phyloP scores from a whole-genome alignment of 2,888 invertebrate species.

The Lumbricus terrestris region DNA sequence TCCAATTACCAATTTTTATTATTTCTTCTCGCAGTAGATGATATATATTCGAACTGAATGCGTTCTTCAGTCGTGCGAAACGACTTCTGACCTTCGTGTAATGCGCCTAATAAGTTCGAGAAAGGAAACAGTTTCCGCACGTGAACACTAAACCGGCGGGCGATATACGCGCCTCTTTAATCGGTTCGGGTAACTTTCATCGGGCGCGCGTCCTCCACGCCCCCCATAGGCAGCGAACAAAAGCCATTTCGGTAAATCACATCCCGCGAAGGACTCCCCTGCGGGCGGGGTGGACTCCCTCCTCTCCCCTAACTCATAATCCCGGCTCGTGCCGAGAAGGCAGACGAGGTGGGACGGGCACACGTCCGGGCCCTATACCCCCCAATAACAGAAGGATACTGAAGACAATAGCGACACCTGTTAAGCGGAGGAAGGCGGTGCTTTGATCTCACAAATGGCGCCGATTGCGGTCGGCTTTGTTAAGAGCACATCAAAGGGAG shows the following conservation, averaged over 20 bases:
- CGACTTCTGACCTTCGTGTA: not conserved
- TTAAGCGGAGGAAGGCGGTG: conserved; percentile 3
- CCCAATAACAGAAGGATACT: not conserved
- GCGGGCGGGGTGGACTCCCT: not conserved
- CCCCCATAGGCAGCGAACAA: not conserved
- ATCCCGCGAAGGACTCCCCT: not conserved
- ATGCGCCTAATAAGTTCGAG: not conserved
- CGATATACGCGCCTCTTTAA: not conserved
- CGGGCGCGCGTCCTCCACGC: not conserved
- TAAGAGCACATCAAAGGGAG: not conserved
- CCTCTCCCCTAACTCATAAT: not conserved
- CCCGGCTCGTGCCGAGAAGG: not conserved
- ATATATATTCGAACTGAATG: not conserved
- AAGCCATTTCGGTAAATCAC: conserved; percentile 3
- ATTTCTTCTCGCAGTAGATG: not conserved
- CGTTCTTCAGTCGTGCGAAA: not conserved
- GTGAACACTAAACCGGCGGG: not conserved
- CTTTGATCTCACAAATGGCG: not conserved
- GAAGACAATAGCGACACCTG: conserved; percentile 3
- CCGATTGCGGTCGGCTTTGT: conserved; percentile 3
- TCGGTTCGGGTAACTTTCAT: conserved; percentile 3
- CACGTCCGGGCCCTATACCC: not conserved
- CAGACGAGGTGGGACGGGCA: not conserved
- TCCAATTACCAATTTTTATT: no score
- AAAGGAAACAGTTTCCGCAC: not conserved